Evolutionary conservation across 2,888 invertebrate species (phyloP).

Genomic region (Acleris sparsana): DNA sequence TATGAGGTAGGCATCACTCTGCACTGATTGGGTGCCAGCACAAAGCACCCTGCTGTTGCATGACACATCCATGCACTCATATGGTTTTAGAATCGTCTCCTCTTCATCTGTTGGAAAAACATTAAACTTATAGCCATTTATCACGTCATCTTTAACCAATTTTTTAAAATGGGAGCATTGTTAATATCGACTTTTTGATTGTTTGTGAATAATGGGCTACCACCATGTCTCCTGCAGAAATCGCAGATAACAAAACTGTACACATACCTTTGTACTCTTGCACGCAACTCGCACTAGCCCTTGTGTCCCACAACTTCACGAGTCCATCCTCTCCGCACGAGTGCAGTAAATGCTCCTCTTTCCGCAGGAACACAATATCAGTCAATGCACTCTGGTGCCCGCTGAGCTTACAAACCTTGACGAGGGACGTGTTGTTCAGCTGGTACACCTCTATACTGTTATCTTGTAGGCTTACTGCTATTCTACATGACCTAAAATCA

Average conservation of each 20-base stretch:
- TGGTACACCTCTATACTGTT: constrained; percentile 72
- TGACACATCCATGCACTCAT: constrained; percentile 89
- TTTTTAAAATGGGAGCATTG: no score
- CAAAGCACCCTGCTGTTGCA: constrained; percentile 87
- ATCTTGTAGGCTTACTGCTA: constrained; percentile 64
- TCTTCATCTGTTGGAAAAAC: constrained; percentile 49
- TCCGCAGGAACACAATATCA: constrained; percentile 84
- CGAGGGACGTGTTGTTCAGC: constrained; percentile 57
- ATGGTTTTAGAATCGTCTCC: constrained; percentile 75
- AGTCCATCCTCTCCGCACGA: constrained; percentile 82
- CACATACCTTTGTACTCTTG: constrained; percentile 66
- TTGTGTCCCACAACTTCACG: constrained; percentile 85
- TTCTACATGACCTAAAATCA: constrained; percentile 60
- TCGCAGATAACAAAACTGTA: background rate
- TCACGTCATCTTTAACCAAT: no score
- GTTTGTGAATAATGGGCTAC: no score
- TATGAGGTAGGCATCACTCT: constrained; percentile 88
- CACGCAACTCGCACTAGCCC: constrained; percentile 73
- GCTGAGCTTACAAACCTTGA: constrained; percentile 66
- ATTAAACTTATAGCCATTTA: no score
- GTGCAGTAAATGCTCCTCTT: constrained; percentile 83
- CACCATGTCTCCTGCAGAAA: background rate
- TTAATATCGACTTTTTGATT: no score
- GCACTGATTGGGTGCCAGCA: constrained; percentile 88
- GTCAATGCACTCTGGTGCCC: constrained; percentile 76